A percentile compares a stretch with the other conserved stretches of the same genome.
Conservation (phyloP, 1,140 invertebrate species). For the Varroa destructor region DNA sequence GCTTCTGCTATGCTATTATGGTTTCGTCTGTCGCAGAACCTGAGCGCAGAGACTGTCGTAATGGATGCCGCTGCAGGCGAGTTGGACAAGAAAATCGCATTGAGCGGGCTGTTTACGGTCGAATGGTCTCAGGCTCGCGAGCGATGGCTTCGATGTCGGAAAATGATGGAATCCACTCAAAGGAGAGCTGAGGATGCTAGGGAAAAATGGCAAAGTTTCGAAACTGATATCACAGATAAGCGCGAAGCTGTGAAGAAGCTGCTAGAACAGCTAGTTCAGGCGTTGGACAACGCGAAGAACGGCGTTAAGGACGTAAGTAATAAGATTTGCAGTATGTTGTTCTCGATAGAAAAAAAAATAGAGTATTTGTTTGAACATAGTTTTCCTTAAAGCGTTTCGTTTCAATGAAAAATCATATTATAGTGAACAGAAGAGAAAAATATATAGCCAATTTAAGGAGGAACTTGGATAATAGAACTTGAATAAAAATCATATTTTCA, state of each 20-base stretch:
- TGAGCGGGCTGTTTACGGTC: background rate
- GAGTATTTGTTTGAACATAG: background rate
- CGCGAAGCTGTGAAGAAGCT: background rate
- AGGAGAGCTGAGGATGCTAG: background rate
- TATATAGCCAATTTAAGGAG: too few relatives aligned
- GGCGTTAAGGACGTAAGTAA: slow-evolving; percentile 6
- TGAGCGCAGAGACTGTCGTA: slow-evolving; percentile 26
- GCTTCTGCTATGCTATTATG: too few relatives aligned
- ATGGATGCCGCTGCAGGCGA: slow-evolving; percentile 30
- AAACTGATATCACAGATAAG: background rate
- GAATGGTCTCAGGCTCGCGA: slow-evolving; percentile 21
- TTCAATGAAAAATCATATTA: too few relatives aligned
- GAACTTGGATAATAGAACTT: too few relatives aligned
- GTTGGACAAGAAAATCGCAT: background rate
- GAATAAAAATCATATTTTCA: background rate
- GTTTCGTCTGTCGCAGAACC: slow-evolving; percentile 27
- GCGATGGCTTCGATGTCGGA: background rate
- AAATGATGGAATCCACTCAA: slow-evolving; percentile 12
- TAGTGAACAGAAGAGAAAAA: too few relatives aligned
- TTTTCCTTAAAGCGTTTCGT: background rate
- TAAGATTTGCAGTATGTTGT: background rate
- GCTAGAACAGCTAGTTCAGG: background rate
- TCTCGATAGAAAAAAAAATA: background rate
- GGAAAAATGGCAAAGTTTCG: slow-evolving; percentile 12
- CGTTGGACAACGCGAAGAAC: background rate